These are phyloP conservation scores for Nymphicus hollandicus DNA, from an alignment of 2,113 vertebrate species.

Conservation along the genomic window DNA sequence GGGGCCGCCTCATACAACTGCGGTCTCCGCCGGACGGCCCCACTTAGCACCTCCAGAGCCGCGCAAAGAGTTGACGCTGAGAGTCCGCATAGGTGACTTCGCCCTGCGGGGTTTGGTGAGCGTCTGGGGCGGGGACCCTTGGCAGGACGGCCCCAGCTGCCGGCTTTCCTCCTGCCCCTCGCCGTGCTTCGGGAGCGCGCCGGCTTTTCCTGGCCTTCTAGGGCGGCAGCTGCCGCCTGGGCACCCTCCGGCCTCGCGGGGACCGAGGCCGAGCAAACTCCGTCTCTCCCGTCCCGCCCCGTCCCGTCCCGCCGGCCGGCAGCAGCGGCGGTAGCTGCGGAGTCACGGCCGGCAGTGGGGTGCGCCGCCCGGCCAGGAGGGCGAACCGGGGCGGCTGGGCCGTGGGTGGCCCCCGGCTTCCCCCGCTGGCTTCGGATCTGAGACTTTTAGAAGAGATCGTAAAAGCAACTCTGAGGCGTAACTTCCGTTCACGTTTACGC, in stretches of 20 bases:
- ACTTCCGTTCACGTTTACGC: not conserved
- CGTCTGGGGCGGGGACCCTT: not conserved
- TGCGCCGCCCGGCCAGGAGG: not conserved
- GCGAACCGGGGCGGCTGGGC: not conserved
- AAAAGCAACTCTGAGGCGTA: fast-evolving
- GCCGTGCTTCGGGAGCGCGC: not conserved
- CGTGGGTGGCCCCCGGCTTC: too few species aligned
- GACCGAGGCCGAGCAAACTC: not conserved
- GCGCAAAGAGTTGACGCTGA: fast-evolving
- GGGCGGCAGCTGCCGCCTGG: not conserved
- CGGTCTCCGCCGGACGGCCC: fast-evolving
- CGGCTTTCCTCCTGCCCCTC: too few species aligned
- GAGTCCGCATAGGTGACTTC: not conserved
- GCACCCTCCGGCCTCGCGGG: not conserved
- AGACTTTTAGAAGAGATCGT: fast-evolving
- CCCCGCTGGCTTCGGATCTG: not conserved
- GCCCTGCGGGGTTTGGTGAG: not conserved
- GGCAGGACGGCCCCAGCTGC: not conserved
- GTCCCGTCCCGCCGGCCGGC: too few species aligned
- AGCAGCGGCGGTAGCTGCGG: not conserved
- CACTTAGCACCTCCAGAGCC: fast-evolving
- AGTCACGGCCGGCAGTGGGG: not conserved
- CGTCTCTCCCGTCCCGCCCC: not conserved
- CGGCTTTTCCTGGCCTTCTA: not conserved
- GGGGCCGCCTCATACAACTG: not conserved